Evolutionary conservation across 2,888 invertebrate genomes (phyloP).

Genomic region (Nephrotoma flavescens): DNA sequence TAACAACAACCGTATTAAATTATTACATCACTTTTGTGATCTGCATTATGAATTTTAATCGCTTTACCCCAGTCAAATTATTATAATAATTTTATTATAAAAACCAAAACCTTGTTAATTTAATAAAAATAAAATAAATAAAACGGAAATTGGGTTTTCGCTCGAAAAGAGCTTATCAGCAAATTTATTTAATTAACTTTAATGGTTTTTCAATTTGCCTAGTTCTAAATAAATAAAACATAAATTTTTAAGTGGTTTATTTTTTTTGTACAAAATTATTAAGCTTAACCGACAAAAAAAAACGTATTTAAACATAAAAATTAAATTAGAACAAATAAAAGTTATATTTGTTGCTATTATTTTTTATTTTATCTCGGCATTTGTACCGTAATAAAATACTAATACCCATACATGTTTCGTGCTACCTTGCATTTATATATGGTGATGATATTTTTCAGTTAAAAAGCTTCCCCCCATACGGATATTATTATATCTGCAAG

Average conservation of each 20-base stretch:
- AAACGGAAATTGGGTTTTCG: not conserved
- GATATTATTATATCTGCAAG: not conserved
- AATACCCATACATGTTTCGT: not conserved
- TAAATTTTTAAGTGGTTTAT: not conserved
- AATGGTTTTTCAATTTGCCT: not conserved
- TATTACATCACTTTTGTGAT: no score
- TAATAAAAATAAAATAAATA: no score
- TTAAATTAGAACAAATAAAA: not conserved
- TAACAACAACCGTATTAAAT: no score
- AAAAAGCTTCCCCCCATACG: not conserved
- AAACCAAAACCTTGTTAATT: not conserved
- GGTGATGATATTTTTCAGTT: not conserved
- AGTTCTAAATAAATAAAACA: not conserved
- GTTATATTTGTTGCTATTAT: not conserved
- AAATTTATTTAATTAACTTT: not conserved
- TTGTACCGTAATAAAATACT: not conserved
- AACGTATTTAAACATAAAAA: not conserved
- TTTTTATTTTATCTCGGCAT: not conserved
- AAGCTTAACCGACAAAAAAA: not conserved
- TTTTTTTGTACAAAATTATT: no score
- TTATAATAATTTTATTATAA: not conserved
- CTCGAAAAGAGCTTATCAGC: not conserved
- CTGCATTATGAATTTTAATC: not conserved
- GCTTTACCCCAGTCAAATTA: not conserved
- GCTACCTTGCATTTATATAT: not conserved